phyloP scores from a whole-genome alignment of 2,797 vertebrate species.

The Coranthus polyacanthus region DNA sequence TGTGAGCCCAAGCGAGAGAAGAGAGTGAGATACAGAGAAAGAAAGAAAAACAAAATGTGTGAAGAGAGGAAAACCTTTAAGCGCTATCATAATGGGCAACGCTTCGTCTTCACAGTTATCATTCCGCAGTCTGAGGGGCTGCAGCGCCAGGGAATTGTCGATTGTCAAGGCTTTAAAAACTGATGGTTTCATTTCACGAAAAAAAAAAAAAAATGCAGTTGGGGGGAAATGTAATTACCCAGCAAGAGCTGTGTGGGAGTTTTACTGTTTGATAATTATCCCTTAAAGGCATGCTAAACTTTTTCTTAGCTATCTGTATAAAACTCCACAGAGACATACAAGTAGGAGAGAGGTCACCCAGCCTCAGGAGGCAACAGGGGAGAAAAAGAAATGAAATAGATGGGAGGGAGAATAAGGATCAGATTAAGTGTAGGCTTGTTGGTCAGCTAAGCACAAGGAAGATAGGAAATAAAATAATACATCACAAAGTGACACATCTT shows the following conservation, averaged over 20 bases:
- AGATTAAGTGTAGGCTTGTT: conserved; percentile 49
- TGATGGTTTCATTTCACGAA: conserved; percentile 72
- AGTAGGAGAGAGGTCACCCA: conserved; percentile 60
- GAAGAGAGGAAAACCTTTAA: conserved; percentile 52
- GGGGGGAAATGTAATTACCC: conserved; percentile 79
- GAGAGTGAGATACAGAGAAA: conserved; percentile 14
- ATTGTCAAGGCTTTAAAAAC: conserved; percentile 76
- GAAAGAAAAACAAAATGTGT: conserved; percentile 44
- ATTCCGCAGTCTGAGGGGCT: conserved; percentile 61
- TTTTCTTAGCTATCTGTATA: conserved; percentile 72
- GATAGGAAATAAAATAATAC: conserved; percentile 59
- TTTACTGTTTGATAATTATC: conserved; percentile 81
- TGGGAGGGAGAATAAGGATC: conserved; percentile 51
- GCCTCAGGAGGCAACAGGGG: conserved; percentile 35
- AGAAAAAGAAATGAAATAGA: conserved; percentile 44
- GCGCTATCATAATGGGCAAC: conserved; percentile 56
- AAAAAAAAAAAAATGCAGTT: conserved; percentile 26
- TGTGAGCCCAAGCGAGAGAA: conserved; percentile 55
- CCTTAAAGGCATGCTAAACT: conserved; percentile 81
- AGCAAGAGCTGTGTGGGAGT: conserved; percentile 74
- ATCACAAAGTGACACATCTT: conserved; percentile 46
- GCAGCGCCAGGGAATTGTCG: conserved; percentile 58
- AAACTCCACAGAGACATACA: conserved; percentile 64
- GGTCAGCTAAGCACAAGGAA: conserved; percentile 41
- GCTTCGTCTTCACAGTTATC: conserved; percentile 62